Evolutionary conservation across 1,140 invertebrate species (phyloP), one percentile per base, ranked within the genome.

Genomic region (Rhagoletis pomonella): DNA sequence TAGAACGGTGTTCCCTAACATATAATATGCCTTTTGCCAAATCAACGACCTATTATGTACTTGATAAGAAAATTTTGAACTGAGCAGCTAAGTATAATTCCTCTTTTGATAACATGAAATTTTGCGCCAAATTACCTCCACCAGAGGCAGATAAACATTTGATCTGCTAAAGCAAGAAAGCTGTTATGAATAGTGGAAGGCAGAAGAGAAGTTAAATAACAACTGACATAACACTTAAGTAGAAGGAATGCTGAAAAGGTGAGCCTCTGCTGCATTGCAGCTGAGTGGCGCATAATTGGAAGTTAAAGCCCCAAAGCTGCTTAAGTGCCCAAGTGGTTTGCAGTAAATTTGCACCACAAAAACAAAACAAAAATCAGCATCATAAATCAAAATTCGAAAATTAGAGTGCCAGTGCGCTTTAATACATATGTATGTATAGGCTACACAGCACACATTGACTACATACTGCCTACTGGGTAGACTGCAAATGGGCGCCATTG

Each of bases 351-450:
- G 73, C 47, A 6, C 12, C 47, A 17, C 19, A 58, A 58, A 73
- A 73, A 47, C n/a, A 73, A 81, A 55, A 55, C 29, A 81, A 12
- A 29, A 50, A 1, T 77, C 50, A n/a, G 39, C 47, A 81, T 81
- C 47, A 81, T 81, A 81, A 81, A 81, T 81, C 73, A 81, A 81
- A 81, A 81, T 81, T 81, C 55, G 47, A 81, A 81, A 81, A 81
- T 50, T 81, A 50, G n/a, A 55, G 4, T 50, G 50, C 50, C 17
- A n/a, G 73, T 81, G 47, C 73, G 19, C 73, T 47, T 55, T 29
- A 81, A 81, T 81, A 17, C 17, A 1, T 62, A n/a, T 62, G 17
- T 62, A n/a, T 17, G 17, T n/a, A 62, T 19, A 77, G 42, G 39
- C 67, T 14, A 77, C 14, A 19, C 17, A 29, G 29, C 29, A 44